phyloP scores from a whole-genome alignment of 1,140 invertebrate species.

The Drosophila bipectinata region DNA sequence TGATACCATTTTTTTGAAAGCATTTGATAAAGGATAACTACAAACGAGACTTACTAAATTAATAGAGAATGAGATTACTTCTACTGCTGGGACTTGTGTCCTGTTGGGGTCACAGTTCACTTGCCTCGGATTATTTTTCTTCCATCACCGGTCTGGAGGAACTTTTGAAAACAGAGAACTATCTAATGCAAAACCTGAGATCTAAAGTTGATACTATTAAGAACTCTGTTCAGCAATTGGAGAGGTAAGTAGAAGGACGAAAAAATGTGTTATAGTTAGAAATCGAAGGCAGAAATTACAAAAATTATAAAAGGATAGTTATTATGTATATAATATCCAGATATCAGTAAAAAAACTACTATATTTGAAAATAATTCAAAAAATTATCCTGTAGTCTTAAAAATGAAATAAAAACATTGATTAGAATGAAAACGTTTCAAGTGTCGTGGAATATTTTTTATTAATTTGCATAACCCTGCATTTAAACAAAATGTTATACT shows the following conservation, averaged over 20 bases:
- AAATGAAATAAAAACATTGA: too few relatives aligned
- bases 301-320: too few relatives aligned
- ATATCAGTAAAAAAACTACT: too few relatives aligned
- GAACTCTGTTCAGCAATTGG: slow-evolving; percentile 89
- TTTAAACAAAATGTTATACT: too few relatives aligned
- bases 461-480: too few relatives aligned
- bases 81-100: slow-evolving; percentile 42
- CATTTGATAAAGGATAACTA: neutral
- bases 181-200: slow-evolving; percentile 91
- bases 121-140: slow-evolving; percentile 90
- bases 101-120: slow-evolving; percentile 10
- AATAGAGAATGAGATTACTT: slow-evolving; percentile 23
- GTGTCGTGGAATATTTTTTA: too few relatives aligned
- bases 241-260: slow-evolving; percentile 85
- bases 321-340: too few relatives aligned
- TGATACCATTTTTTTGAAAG: neutral
- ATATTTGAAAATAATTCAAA: too few relatives aligned
- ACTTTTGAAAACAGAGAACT: slow-evolving; percentile 92
- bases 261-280: neutral
- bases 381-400: too few relatives aligned
- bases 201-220: slow-evolving; percentile 92
- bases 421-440: too few relatives aligned
- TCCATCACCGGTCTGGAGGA: slow-evolving; percentile 94
- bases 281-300: neutral
- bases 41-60: neutral